phyloP scores from a whole-genome alignment of 1,140 invertebrate species.

The Macrosteles quadrilineatus region DNA sequence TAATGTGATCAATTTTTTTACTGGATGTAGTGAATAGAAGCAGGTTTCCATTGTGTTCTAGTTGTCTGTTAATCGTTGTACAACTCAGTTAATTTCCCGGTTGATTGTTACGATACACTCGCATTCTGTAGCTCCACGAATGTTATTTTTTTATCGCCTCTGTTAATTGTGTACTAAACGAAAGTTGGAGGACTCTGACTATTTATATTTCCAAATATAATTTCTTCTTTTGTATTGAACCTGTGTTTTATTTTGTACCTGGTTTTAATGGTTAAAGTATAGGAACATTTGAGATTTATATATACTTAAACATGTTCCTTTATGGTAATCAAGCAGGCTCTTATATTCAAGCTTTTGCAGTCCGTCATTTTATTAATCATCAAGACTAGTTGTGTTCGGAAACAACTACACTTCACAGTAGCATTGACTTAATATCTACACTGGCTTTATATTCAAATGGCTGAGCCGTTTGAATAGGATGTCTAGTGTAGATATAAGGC shows the following conservation, averaged over 20 bases:
- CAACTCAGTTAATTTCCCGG: not conserved
- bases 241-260: slow-evolving; percentile 14
- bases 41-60: not conserved
- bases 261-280: no score
- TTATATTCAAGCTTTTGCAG: no score
- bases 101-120: slow-evolving; percentile 6
- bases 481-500: no score
- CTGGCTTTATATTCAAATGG: no score
- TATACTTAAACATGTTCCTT: no score
- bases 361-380: no score
- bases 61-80: slow-evolving; percentile 1
- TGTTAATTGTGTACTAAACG: slow-evolving; percentile 23
- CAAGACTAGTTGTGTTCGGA: no score
- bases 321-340: no score
- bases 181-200: slow-evolving; percentile 16
- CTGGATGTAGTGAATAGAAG: not conserved
- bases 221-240: slow-evolving; percentile 30
- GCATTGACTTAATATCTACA: no score
- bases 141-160: slow-evolving; percentile 28
- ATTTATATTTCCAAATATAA: slow-evolving; percentile 33
- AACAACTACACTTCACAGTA: no score
- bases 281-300: no score
- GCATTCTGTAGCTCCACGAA: slow-evolving; percentile 7
- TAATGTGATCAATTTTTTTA: not conserved
- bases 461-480: no score